These are phyloP conservation scores for Leptobrachium ailaonicum DNA, from an alignment of 2,113 vertebrate species.

Conservation along the genomic window DNA sequence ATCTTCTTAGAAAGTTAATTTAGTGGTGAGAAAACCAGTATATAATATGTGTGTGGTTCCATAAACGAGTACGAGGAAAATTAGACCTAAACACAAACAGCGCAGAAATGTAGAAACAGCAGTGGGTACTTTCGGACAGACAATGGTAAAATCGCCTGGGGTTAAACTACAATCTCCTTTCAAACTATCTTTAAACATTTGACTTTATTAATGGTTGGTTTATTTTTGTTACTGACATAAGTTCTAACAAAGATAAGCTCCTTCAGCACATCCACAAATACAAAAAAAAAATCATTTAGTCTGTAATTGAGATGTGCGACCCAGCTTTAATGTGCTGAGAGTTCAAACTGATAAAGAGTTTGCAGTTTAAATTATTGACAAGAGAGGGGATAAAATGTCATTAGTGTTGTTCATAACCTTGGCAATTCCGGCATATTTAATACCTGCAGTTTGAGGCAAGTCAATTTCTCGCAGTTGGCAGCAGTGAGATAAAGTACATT, in stretches of 20 bases:
- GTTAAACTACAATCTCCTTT: no score
- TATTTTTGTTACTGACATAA: no score
- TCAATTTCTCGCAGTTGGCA: constrained; percentile 53
- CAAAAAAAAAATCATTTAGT: constrained; percentile 1
- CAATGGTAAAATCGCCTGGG: no score
- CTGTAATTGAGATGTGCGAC: constrained; percentile 51
- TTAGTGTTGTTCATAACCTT: constrained; percentile 55
- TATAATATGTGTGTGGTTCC: no score
- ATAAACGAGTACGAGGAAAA: no score
- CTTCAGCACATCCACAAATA: not conserved
- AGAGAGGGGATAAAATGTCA: constrained; percentile 58
- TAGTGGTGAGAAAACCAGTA: no score
- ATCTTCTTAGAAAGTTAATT: no score
- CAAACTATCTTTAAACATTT: no score
- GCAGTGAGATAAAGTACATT: constrained; percentile 50
- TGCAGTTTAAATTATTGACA: constrained; percentile 61
- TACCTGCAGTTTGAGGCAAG: constrained; percentile 59
- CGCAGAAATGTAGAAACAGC: no score
- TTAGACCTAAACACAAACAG: no score
- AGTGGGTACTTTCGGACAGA: no score
- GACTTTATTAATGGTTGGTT: no score
- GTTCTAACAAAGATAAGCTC: not conserved
- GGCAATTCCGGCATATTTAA: constrained; percentile 53
- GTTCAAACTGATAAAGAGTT: constrained; percentile 54
- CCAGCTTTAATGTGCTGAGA: constrained; percentile 54